Base-by-base conservation (phyloP, 2,888 invertebrate genomes). In the Leptopterna dolabrata region DNA sequence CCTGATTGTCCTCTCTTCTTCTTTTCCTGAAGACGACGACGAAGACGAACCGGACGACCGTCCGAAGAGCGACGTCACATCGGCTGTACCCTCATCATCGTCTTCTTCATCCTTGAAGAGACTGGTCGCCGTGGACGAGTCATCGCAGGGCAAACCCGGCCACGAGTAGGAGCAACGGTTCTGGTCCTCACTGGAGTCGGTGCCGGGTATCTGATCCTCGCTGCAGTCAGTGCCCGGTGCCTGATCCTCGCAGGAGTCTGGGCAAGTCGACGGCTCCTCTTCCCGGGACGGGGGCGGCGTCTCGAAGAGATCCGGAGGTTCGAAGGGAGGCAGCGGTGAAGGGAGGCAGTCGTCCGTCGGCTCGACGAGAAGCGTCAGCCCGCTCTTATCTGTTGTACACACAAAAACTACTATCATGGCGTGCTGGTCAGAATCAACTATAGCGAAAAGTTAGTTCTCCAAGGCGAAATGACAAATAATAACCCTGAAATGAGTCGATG, bases 1-100 rank as follows among this genome's bases (percentile, higher is more conserved):
- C 63, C 63, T 93, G 90, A 97, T 95, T 88, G 95, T 96, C 92
- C 96, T 96, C 16, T 70, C 80, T 47, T 88, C 88, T 16, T 82
- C 78, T 55, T 84, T 71, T n/a, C 51, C 82, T 24, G 73, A 81
- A 81, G 55, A 87, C 87, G 89, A 45, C 19, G 89, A 82, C 14
- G 90, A 76, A 14, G 90, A 89, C 13, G 30, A 89, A 88, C 41
- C 70, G 16, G 89, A 30, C 4, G 88, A 63, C 16, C 43, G 51
- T 16, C 76, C 78, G 43, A 86, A 86, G 27, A 86, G 86, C 89
- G 41, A 90, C 89, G 87, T 90, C 91, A n/a, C 90, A 80, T 89
- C 91, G n/a, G 87, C 73, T 6, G 63, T 45, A 11, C 78, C 29
- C 13, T 87, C 82, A 9, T 82, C 73, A 2, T 87, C 87, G 45